Base-by-base conservation (phyloP, 2,113 vertebrate species). In the Ophiodon elongatus region DNA sequence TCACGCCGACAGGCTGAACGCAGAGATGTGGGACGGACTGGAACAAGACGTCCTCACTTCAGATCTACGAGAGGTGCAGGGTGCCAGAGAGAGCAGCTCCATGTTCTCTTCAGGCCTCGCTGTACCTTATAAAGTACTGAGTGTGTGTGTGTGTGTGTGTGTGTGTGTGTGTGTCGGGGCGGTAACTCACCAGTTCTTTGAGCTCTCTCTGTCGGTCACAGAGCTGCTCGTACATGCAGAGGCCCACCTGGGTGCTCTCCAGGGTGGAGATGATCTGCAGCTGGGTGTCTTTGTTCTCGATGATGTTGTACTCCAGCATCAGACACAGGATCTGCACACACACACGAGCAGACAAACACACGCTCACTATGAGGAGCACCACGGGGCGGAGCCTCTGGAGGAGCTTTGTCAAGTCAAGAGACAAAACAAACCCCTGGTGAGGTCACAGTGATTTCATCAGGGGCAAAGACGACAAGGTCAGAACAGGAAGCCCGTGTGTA, bases 301-400 rank as follows among this genome's bases (percentile, higher is more conserved):
- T 99, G 93, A 99, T 99, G 96, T 99, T 99, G 93, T 99, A 99
- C 79, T 99, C 98, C 93, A 99, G 95, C 98, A 99, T 99, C 92
- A 99, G 92, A 88, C 98, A 99, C 87, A 99, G 91, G 93, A 99
- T 99, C 98, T 99, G 84, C 3, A 83, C 65, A 78, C 63, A 85
- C 90, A 78, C 63, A 85, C 90, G 81, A 31, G 63, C 6, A 70
- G 10, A 76, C 43, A 82, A 15, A 65, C 8, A 62, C 39, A 37
- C 69, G 79, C 43, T 17, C 3, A 7, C 9, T n/a, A 62, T n/a
- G 57, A 41, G 29, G 31, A 37, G 50, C 6, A 29, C 15, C 8
- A 10, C 19, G 47, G 47, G 47, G 6, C 47, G 2, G 4, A 50
- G 47, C 47, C 19, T 19, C 1, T 37, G 35, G 5, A 37, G 35